These are phyloP conservation scores for Tanytarsus gracilentus DNA, from an alignment of 2,888 invertebrate genomes.

Conservation along the genomic window DNA sequence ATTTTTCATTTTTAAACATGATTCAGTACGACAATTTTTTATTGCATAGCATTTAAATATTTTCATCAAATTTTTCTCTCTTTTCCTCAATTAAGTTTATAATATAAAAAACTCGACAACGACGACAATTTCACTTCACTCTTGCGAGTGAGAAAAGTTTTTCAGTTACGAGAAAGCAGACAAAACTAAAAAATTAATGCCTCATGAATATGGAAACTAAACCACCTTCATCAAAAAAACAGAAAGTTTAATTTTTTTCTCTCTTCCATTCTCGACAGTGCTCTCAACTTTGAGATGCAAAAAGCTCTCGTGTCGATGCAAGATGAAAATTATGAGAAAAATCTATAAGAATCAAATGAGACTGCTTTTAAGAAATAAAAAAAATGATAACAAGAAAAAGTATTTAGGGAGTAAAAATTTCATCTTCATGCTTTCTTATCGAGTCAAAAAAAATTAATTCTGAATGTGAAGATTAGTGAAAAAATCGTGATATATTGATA, in stretches of 20 bases:
- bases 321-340: background rate
- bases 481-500: background rate
- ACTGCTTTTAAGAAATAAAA: conserved; percentile 22
- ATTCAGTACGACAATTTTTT: background rate
- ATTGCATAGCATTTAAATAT: background rate
- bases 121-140: too few relatives aligned
- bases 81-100: too few relatives aligned
- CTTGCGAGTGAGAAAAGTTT: background rate
- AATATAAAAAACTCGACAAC: too few relatives aligned
- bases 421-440: conserved; percentile 5
- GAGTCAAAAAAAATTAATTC: too few relatives aligned
- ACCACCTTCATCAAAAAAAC: conserved; percentile 2
- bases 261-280: background rate
- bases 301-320: background rate
- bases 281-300: background rate
- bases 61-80: too few relatives aligned
- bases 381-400: background rate
- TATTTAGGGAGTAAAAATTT: background rate
- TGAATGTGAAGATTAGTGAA: too few relatives aligned
- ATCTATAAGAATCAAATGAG: conserved; percentile 4
- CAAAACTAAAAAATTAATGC: background rate
- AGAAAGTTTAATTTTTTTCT: conserved; percentile 4
- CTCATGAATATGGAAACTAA: conserved; percentile 23
- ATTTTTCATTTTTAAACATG: conserved; percentile 27
- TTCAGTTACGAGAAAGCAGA: background rate